Percentiles rank a stretch among this genome's conserved stretches.
phyloP scores from a whole-genome alignment of 2,888 invertebrate species.

The Diaprepes abbreviatus region DNA sequence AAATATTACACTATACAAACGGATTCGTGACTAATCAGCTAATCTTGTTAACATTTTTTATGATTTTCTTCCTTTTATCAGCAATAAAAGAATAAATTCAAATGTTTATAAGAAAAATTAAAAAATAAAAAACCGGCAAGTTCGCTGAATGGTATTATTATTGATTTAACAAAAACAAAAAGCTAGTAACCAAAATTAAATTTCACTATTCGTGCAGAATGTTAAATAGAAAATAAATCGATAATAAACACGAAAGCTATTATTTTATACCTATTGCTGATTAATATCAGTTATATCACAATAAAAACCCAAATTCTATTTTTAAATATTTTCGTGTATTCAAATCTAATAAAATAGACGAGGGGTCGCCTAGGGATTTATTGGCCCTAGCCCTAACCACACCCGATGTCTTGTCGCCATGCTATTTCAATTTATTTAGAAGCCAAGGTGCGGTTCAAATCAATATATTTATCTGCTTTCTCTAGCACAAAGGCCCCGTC shows the following conservation, averaged over 20 bases:
- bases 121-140: too few species aligned
- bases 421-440: background rate
- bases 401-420: constrained; percentile 25
- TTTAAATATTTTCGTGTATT: constrained; percentile 21
- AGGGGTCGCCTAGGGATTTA: constrained; percentile 8
- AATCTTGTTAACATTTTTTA: too few species aligned
- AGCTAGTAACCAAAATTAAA: too few species aligned
- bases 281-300: constrained; percentile 5
- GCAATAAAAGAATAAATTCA: too few species aligned
- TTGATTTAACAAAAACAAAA: constrained; percentile 19
- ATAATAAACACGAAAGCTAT: background rate
- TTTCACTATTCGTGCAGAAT: constrained; percentile 15
- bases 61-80: too few species aligned
- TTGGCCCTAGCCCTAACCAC: constrained; percentile 21
- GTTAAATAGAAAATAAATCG: constrained; percentile 10
- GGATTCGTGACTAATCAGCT: too few species aligned
- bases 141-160: background rate
- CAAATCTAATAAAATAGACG: background rate
- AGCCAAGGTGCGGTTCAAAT: constrained; percentile 23
- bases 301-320: constrained; percentile 5
- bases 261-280: background rate
- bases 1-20: too few species aligned
- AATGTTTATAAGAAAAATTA: too few species aligned
- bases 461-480: constrained; percentile 30
- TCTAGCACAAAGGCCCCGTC: background rate